These are phyloP conservation scores for Scrobipalpa costella DNA, from an alignment of 2,888 invertebrate species.

Conservation along the genomic window DNA sequence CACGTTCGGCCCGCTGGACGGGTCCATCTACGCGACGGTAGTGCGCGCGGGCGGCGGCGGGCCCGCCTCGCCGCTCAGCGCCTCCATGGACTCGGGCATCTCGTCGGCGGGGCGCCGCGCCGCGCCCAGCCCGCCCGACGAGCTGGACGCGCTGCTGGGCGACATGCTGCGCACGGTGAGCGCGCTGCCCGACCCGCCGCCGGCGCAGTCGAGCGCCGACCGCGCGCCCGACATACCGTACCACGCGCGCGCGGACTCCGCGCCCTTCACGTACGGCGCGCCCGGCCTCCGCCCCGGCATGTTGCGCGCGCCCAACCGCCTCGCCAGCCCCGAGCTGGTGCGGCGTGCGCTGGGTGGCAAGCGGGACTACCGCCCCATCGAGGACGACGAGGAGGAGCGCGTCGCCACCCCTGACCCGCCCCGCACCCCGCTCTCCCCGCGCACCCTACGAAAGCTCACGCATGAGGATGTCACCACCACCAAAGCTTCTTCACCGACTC, in stretches of 20 bases:
- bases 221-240: conserved; percentile 87
- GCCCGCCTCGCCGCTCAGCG: conserved; percentile 87
- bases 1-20: conserved; percentile 93
- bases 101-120: conserved; percentile 86
- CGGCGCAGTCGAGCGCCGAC: conserved; percentile 76
- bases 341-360: conserved; percentile 84
- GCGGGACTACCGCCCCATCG: conserved; percentile 63
- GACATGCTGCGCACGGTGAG: conserved; percentile 94
- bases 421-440: conserved; percentile 61
- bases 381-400: conserved; percentile 68
- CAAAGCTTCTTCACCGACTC: conserved; percentile 40
- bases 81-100: conserved; percentile 95
- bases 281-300: conserved; percentile 81
- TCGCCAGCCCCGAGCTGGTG: conserved; percentile 92
- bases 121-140: conserved; percentile 80
- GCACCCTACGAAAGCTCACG: conserved; percentile 63
- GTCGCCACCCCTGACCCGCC: conserved; percentile 61
- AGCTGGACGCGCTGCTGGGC: conserved; percentile 91
- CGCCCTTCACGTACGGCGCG: conserved; percentile 94
- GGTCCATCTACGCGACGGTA: conserved; percentile 92
- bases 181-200: conserved; percentile 85
- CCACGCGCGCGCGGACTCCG: conserved; percentile 93
- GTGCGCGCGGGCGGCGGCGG: conserved; percentile 71
- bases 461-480: conserved; percentile 69
- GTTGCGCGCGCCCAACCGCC: conserved; percentile 86